phyloP scores from a whole-genome alignment of 2,888 invertebrate genomes.

The Sympetrum striolatum region DNA sequence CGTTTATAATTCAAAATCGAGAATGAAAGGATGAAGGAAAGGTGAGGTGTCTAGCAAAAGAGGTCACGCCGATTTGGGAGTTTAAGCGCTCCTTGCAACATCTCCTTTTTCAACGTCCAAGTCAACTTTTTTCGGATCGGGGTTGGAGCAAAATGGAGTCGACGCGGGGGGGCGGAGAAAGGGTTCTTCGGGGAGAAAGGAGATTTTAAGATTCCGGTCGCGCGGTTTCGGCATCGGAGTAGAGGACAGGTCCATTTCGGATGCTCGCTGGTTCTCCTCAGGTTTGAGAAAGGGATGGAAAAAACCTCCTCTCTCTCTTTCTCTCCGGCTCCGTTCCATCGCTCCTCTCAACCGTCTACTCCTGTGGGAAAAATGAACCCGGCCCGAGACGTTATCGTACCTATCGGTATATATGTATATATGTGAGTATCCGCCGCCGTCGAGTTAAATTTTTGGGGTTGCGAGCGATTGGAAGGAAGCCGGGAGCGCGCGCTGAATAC shows the following conservation, averaged over 20 bases:
- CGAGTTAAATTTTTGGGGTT: slow-evolving; percentile 29
- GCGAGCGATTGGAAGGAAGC: not conserved
- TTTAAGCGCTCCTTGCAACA: not conserved
- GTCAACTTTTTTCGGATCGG: not conserved
- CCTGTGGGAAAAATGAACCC: slow-evolving; percentile 10
- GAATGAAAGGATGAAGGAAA: not conserved
- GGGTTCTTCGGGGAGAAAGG: not conserved
- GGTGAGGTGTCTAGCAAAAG: not conserved
- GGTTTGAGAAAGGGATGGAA: no score
- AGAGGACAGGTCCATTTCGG: slow-evolving; percentile 39
- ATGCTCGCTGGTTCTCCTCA: not conserved
- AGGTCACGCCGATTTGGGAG: slow-evolving; percentile 22
- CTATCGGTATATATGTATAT: not conserved
- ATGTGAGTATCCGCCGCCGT: not conserved
- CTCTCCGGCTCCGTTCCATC: not conserved
- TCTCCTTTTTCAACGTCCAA: not conserved
- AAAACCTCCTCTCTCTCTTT: not conserved
- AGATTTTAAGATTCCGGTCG: slow-evolving; percentile 41
- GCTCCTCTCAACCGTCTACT: not conserved
- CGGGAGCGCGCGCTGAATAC: slow-evolving; percentile 16
- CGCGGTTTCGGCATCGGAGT: slow-evolving; percentile 22
- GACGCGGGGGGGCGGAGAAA: not conserved
- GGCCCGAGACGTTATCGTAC: slow-evolving; percentile 12
- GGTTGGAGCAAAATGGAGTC: not conserved
- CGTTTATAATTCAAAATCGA: slow-evolving; percentile 39